Evolutionary conservation across 2,888 invertebrate species (phyloP).

Genomic region (Tenthredo amoena): DNA sequence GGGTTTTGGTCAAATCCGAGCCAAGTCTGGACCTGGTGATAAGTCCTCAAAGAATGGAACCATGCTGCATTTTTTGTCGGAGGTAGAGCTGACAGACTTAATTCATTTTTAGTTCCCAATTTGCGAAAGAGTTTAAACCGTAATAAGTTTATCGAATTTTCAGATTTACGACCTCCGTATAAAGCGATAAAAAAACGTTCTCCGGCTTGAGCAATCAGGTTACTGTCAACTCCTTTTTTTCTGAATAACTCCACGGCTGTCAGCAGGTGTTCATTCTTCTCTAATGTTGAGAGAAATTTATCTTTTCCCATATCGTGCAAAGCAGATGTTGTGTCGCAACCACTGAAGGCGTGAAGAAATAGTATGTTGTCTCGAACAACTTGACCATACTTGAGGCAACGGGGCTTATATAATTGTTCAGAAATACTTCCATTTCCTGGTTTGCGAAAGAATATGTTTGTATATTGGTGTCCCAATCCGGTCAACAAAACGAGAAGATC

Average conservation of each 20-base stretch:
- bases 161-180: slow-evolving; percentile 26
- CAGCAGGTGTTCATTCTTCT: slow-evolving; percentile 31
- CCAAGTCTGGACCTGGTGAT: slow-evolving; percentile 47
- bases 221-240: slow-evolving; percentile 7
- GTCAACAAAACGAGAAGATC: slow-evolving; percentile 53
- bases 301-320: slow-evolving; percentile 58
- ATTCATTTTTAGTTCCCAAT: background rate
- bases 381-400: background rate
- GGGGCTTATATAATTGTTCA: background rate
- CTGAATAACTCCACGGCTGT: slow-evolving; percentile 12
- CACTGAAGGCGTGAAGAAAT: slow-evolving; percentile 58
- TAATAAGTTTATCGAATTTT: background rate
- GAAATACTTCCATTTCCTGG: background rate
- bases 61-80: slow-evolving; percentile 53
- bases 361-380: slow-evolving; percentile 54
- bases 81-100: slow-evolving; percentile 52
- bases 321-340: slow-evolving; percentile 53
- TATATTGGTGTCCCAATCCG: background rate
- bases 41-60: slow-evolving; percentile 54
- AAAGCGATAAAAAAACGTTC: slow-evolving; percentile 52
- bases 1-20: background rate
- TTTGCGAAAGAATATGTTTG: background rate
- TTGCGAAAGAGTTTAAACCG: slow-evolving; percentile 50
- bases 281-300: slow-evolving; percentile 41
- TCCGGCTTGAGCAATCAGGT: slow-evolving; percentile 42